phyloP scores from a whole-genome alignment of 2,113 vertebrate species.

The Atrichornis clamosus region DNA sequence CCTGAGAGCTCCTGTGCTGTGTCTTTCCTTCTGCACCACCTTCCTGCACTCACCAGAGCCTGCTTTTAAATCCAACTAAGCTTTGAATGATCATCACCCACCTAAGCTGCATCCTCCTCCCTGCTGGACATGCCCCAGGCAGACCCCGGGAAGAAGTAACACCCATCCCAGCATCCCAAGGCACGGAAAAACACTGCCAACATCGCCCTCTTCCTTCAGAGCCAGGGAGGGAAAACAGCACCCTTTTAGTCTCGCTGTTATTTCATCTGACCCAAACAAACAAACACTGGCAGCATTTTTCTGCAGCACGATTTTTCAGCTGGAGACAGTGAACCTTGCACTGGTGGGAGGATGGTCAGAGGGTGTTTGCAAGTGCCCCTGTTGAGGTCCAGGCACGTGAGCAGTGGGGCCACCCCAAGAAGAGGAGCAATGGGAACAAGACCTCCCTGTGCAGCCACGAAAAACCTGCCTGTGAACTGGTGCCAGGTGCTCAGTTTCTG shows the following conservation, averaged over 20 bases:
- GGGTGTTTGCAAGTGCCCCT: background rate
- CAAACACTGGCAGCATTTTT: background rate
- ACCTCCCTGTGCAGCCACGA: background rate
- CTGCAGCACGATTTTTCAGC: background rate
- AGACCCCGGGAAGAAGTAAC: background rate
- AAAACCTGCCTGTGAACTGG: background rate
- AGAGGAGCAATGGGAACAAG: background rate
- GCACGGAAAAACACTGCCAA: background rate
- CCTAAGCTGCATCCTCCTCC: background rate
- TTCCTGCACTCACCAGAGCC: background rate
- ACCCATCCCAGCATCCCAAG: background rate
- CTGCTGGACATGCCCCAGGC: background rate
- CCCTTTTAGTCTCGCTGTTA: background rate
- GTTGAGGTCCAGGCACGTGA: background rate
- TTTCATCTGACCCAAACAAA: background rate
- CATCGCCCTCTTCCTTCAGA: background rate
- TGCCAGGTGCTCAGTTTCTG: conserved; percentile 37
- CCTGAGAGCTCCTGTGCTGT: background rate
- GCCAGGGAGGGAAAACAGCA: background rate
- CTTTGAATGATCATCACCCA: background rate
- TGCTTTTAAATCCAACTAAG: background rate
- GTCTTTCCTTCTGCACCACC: background rate
- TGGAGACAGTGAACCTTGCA: background rate
- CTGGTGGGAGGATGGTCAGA: background rate
- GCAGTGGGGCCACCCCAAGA: background rate